Conservation (phyloP, 2,797 vertebrate genomes). For the Pangasius mekongensis region DNA sequence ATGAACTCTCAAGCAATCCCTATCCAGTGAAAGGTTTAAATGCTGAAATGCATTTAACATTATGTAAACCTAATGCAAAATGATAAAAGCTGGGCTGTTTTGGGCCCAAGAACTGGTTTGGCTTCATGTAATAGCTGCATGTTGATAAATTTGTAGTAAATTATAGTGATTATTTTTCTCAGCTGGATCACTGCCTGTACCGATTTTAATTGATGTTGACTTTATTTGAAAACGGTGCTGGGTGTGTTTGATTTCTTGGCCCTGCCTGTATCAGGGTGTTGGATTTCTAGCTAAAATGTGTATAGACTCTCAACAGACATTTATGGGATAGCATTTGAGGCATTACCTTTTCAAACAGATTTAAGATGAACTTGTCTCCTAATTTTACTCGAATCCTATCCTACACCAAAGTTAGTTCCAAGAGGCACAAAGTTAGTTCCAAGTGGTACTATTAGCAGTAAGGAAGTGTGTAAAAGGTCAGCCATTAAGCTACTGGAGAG, state of each 20-base stretch:
- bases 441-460: not conserved
- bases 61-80: not conserved
- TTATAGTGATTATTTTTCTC: conserved; percentile 68
- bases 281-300: not conserved
- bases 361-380: conserved; percentile 4
- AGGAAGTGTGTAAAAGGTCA: not conserved
- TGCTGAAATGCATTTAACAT: not conserved
- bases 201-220: conserved; percentile 62
- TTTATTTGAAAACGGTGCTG: conserved; percentile 63
- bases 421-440: not conserved
- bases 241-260: conserved; percentile 51
- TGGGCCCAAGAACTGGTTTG: conserved; percentile 17
- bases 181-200: conserved; percentile 49
- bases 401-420: not conserved
- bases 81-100: conserved; percentile 62
- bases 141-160: conserved; percentile 56
- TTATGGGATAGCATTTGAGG: not conserved
- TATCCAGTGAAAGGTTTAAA: conserved; percentile 60
- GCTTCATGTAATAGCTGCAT: not conserved
- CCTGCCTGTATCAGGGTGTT: conserved; percentile 21
- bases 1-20: conserved; percentile 60
- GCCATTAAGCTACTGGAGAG: not conserved
- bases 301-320: not conserved
- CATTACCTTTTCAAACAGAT: not conserved
- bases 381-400: conserved; percentile 14